Base-by-base conservation (phyloP, 2,888 invertebrate species). In the Aproaerema taeniolella region DNA sequence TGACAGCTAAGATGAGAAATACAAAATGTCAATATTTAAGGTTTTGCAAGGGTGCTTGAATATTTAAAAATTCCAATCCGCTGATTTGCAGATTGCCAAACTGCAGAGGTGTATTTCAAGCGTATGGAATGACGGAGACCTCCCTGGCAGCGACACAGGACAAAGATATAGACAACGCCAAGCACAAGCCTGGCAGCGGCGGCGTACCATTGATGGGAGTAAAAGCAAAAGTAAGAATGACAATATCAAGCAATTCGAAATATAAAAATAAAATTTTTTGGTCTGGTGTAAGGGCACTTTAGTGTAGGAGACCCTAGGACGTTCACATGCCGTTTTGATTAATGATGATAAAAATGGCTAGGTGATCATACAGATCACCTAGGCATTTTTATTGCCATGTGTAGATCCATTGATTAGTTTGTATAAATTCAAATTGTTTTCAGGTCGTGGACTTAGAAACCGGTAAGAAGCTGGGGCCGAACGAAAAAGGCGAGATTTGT, bases 111-210 rank as follows among this genome's bases (percentile, higher is more conserved):
- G 63, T 80, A 38, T 71, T 64, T 42, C 80, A 80, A 65, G 78
- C 59, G 0, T 80, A 79, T 39, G 80, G 80, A 2, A 77, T 80
- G 79, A 80, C 79, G 1, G 80, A 80, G 46, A 76, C 79, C 1
- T 63, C 74, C 0, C 46, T 78, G 15, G 47, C 63, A 0, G 78
- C 75, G 1, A 75, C 75, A 0, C 52, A 50, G 16, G 78, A 79
- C 42, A 31, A 43, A 1, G 52, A 60, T 2, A 54, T 61, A 0
- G 61, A 58, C 0, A 49, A 41, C 1, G 38, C 32, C 2, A 31
- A 31, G 7, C 53, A 49, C 5, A 77, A 76, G 38, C 58, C 67
- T 0, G 80, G 80, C 4, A 67, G 71, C 31, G 74, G 66, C 1
- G 80, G 80, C 0, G 58, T 63, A 13, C 75, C 75, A 6, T 43